These are phyloP conservation scores for Diorhabda carinulata DNA, from an alignment of 1,140 invertebrate species.

Conservation along the genomic window DNA sequence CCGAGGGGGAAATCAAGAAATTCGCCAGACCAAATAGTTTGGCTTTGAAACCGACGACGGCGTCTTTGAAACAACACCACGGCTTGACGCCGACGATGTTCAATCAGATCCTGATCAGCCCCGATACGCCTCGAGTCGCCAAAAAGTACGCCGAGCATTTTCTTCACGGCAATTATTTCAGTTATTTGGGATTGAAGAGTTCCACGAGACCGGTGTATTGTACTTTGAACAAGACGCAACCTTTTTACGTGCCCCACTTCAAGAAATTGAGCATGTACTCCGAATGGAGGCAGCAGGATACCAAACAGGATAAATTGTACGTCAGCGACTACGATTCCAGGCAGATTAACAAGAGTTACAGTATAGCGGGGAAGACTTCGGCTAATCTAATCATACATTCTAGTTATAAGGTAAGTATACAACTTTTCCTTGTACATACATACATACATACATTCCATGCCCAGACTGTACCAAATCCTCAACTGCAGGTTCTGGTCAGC, in stretches of 20 bases:
- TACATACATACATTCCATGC: no score
- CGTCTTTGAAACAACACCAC: constrained; percentile 71
- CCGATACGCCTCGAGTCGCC: constrained; percentile 82
- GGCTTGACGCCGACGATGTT: constrained; percentile 73
- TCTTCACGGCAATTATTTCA: constrained; percentile 88
- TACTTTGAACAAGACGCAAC: constrained; percentile 87
- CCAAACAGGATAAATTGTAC: constrained; percentile 44
- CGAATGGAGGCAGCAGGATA: constrained; percentile 69
- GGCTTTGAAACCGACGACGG: constrained; percentile 76
- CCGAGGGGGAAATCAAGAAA: constrained; percentile 49
- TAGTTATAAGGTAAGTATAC: constrained; percentile 45
- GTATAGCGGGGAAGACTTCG: constrained; percentile 58
- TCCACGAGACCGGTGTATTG: constrained; percentile 90
- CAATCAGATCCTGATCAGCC: constrained; percentile 75
- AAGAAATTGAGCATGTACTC: constrained; percentile 96
- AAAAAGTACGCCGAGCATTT: constrained; percentile 85
- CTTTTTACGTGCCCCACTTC: constrained; percentile 89
- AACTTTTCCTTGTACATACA: neutral
- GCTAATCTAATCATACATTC: constrained; percentile 70
- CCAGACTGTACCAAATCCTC: no score
- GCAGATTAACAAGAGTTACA: constrained; percentile 59
- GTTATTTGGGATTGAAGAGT: constrained; percentile 85
- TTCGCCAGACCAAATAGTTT: constrained; percentile 75
- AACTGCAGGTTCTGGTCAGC: no score
- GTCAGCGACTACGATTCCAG: constrained; percentile 64